Percentiles rank a stretch among this genome's conserved stretches.
Conservation (phyloP, 2,113 vertebrate species). For the Aldabrachelys gigantea region DNA sequence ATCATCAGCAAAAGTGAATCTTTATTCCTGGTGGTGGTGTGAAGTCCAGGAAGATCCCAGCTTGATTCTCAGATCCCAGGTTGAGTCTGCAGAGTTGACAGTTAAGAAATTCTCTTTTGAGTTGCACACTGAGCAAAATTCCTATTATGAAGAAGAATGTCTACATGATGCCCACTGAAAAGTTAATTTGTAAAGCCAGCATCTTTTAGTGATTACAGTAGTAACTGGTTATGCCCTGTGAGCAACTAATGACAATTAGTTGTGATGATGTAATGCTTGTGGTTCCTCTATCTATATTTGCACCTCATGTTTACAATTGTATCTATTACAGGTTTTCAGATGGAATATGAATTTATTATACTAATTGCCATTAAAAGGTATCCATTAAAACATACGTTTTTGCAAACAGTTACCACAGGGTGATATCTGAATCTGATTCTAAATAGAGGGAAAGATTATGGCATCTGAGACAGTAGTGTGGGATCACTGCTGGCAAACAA, state of each 20-base stretch:
- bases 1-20: not conserved
- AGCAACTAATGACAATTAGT: not conserved
- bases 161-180: not conserved
- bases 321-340: not conserved
- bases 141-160: not conserved
- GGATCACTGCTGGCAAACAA: not conserved
- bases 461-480: not conserved
- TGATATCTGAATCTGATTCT: not conserved
- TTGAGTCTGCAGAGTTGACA: not conserved
- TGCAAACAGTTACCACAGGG: not conserved
- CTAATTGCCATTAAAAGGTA: conserved; percentile 37
- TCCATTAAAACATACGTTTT: conserved; percentile 33
- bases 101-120: not conserved
- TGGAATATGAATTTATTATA: conserved; percentile 40
- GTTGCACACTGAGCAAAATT: not conserved
- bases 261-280: not conserved
- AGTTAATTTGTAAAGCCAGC: not conserved
- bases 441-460: not conserved
- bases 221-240: not conserved
- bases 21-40: not conserved
- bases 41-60: not conserved
- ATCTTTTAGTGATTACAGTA: not conserved
- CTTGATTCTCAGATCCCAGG: not conserved
- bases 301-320: conserved; percentile 21
- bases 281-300: not conserved